Evolutionary conservation across 2,797 vertebrate species (phyloP), one percentile per base, ranked within the genome.

Genomic region (Oceanodroma leucorhoa): DNA sequence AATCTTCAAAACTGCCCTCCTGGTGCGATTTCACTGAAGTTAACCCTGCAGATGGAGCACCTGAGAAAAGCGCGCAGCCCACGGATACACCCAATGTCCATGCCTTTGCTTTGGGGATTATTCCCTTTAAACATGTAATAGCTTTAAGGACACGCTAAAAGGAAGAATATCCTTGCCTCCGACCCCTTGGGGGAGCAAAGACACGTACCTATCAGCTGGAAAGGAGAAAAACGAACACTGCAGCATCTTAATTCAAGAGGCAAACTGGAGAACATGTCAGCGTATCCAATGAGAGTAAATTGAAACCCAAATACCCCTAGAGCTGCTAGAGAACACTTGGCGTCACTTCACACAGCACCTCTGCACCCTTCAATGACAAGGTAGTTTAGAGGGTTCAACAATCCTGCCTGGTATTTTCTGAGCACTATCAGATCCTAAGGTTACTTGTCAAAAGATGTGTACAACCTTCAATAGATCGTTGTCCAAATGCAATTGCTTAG

Each of bases 61-160:
- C 40, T 21, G 50, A 77, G 62, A 65, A n/a, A 26, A 64, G 36
- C 0, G 11, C 2, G 2, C 29, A 43, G 58, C 34, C 38, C 71
- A 48, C 1, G 0, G 18, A 41, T 51, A 51, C 23, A 70, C 26
- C 38, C 72, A 26, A 22, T 0, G 0, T 11, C 32, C 3, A 5
- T 23, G 14, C 13, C 46, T 83, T 29, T 70, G 36, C 70, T 94
- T 41, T 38, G 26, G 60, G 64, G 34, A 54, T 89, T 67, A 61
- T 43, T 73, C 53, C 41, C 34, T 87, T 87, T 32, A 78, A 85
- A 85, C 1, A 1, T 1, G 2, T n/a, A 66, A 43, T 11, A 45
- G 21, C 26, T 83, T 24, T 71, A 73, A 84, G 24, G 29, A 27
- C 12, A 18, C 0, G 4, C 7, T 78, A 17, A 71, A 87, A 43